Base-by-base conservation (phyloP, 2,113 vertebrate genomes). In the Tor tambroides region DNA sequence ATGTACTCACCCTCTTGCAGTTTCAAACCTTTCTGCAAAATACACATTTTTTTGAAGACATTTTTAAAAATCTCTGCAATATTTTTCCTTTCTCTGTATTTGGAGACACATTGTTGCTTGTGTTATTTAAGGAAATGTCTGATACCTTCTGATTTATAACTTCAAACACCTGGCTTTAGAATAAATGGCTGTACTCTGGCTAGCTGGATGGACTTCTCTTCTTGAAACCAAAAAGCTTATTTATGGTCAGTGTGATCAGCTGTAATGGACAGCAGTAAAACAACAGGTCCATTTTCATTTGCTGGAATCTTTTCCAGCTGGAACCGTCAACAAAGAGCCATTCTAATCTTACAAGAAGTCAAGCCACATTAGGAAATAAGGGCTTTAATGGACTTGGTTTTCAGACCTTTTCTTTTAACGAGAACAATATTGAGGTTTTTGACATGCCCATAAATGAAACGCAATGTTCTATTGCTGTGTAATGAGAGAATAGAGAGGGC, bases 241-340 rank as follows among this genome's bases (percentile, higher is more conserved):
- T 90, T 89, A 90, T 86, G 75, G 83, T 56, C 49, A 12, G 74
- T 71, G 65, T 84, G 87, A 86, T 86, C 86, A 87, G 83, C 61
- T 87, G 79, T 83, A 85, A 89, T 90, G 83, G 83, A 41, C 69
- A 83, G 86, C 87, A 88, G 85, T 85, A 89, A 89, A 90, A 87
- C 83, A 85, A 90, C 83, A 81, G 74, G 80, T 69, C 83, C 75
- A 89, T 90, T 90, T 49, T 89, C 80, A 90, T 90, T 88, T 88
- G 85, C 54, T 35, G 32, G 51, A 87, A 88, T 85, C 74, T 72
- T 87, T 87, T 85, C 71, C 83, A 80, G 75, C 61, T 74, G 83
- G 84, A 87, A 81, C 67, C 32, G 74, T 86, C 83, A 85, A 85
- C 87, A 90, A 79, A 87, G 51, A 85, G 32, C 49, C 85, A 79